Base-by-base conservation (phyloP, 2,888 invertebrate genomes). In the Acrobasis suavella region DNA sequence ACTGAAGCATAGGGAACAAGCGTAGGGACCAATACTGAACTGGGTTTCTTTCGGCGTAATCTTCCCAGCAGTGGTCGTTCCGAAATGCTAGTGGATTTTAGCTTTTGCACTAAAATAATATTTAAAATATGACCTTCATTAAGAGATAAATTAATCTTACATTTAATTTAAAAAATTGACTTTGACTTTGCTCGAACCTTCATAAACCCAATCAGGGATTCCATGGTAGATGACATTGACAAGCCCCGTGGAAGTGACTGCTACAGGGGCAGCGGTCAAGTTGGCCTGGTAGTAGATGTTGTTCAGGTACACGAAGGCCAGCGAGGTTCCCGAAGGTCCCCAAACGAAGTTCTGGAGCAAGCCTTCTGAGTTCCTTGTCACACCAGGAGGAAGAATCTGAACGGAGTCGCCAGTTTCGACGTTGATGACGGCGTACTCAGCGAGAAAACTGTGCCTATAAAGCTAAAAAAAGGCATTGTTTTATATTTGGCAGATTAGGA, bases 151-250 rank as follows among this genome's bases (percentile, higher is more conserved):
- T n/a, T n/a, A n/a, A n/a, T n/a, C n/a, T n/a, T n/a, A n/a, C n/a
- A n/a, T n/a, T n/a, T n/a, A n/a, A n/a, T n/a, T n/a, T n/a, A n/a
- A n/a, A n/a, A n/a, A n/a, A n/a, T n/a, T n/a, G n/a, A n/a, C n/a
- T n/a, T n/a, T n/a, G n/a, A n/a, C n/a, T n/a, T n/a, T n/a, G n/a
- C n/a, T n/a, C n/a, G n/a, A 32, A 97, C 97, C 97, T 94, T 98
- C 98, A 87, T 98, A 98, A 0, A 98, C 96, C 98, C 98, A 98
- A 86, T 98, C 98, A 39, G 98, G 97, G 10, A 97, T 94, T 38
- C 98, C 98, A 82, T 98, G 96, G 78, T 96, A 96, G 61, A 97
- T 92, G 9, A 94, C 93, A 42, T 94, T 93, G 58, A 91, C 86
- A 16, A 86, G 77, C 1, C 95, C 96, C 71, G 93, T 94, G 0